phyloP scores from a whole-genome alignment of 2,888 invertebrate genomes.

The Xestobium rufovillosum region DNA sequence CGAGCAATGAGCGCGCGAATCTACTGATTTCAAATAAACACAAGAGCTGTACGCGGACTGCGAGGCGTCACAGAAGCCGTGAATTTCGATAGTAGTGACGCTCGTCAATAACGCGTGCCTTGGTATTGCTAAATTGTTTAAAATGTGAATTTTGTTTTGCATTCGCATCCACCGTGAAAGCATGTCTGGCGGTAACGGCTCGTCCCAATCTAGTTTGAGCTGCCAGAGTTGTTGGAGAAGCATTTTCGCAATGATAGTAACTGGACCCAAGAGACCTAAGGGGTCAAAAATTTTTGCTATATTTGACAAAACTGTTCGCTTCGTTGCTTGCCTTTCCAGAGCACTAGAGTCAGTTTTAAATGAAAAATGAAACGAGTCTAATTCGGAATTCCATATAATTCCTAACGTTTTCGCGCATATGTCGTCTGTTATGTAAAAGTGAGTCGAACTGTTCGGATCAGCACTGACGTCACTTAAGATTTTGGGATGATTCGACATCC shows the following conservation, averaged over 20 bases:
- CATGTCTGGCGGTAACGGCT: constrained; percentile 11
- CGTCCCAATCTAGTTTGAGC: constrained; percentile 18
- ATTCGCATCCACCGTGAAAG: constrained; percentile 10
- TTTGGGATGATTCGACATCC: too few relatives aligned
- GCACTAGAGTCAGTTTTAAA: constrained; percentile 4
- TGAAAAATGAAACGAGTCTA: constrained; percentile 16
- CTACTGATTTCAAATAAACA: constrained; percentile 15
- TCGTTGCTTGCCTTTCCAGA: too few relatives aligned
- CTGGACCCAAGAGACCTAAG: constrained; percentile 19
- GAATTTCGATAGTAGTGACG: constrained; percentile 11
- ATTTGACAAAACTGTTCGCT: constrained; percentile 17
- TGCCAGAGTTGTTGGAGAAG: constrained; percentile 21
- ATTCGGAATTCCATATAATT: constrained; percentile 15
- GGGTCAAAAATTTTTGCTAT: constrained; percentile 21
- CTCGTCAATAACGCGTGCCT: constrained; percentile 11
- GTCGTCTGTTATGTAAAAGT: too few relatives aligned
- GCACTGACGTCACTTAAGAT: too few relatives aligned
- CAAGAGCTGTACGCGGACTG: constrained; percentile 16
- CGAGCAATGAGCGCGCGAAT: constrained; percentile 3
- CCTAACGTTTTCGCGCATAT: constrained; percentile 17
- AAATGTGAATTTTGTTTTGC: constrained; percentile 6
- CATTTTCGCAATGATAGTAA: constrained; percentile 18
- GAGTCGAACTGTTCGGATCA: too few relatives aligned
- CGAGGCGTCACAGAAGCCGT: constrained; percentile 20
- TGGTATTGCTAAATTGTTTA: constrained; percentile 14